Percentiles rank a stretch among this genome's conserved stretches.
Conservation (phyloP, 2,888 invertebrate genomes). For the Escarpia spicata region DNA sequence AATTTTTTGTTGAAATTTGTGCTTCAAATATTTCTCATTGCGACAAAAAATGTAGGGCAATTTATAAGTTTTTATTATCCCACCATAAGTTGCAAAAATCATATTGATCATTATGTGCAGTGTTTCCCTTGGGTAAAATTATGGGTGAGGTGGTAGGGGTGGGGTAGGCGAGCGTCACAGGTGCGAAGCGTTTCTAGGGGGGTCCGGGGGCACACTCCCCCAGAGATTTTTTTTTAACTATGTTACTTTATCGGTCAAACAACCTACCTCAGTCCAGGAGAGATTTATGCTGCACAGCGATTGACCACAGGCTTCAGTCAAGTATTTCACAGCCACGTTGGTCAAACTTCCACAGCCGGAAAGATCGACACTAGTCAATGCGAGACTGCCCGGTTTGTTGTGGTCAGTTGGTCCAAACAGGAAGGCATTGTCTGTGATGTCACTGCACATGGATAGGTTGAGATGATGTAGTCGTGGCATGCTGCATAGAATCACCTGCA, state of each 20-base stretch:
- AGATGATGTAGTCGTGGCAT: conserved; percentile 30
- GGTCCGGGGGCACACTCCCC: too few relatives aligned
- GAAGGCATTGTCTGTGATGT: conserved; percentile 44
- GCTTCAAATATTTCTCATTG: too few relatives aligned
- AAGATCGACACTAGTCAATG: conserved; percentile 41
- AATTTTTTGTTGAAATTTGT: too few relatives aligned
- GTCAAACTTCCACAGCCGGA: conserved; percentile 43
- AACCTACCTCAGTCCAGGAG: conserved; percentile 42
- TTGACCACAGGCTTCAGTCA: conserved; percentile 44
- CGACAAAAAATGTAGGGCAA: too few relatives aligned
- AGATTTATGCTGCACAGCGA: conserved; percentile 41
- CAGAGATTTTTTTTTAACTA: too few relatives aligned
- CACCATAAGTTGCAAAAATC: too few relatives aligned
- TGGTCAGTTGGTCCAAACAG: conserved; percentile 31
- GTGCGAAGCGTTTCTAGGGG: too few relatives aligned
- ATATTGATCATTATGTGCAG: too few relatives aligned
- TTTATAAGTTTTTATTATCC: too few relatives aligned
- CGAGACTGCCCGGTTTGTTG: neutral
- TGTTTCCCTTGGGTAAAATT: too few relatives aligned
- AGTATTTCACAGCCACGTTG: conserved; percentile 40
- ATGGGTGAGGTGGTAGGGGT: too few relatives aligned
- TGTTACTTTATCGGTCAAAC: neutral
- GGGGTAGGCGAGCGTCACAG: too few relatives aligned
- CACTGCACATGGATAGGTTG: conserved; percentile 40
- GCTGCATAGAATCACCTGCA: neutral